Evolutionary conservation across 1,140 invertebrate genomes (phyloP), one percentile per base, ranked within the genome.

Genomic region (Mactra quadrangularis): DNA sequence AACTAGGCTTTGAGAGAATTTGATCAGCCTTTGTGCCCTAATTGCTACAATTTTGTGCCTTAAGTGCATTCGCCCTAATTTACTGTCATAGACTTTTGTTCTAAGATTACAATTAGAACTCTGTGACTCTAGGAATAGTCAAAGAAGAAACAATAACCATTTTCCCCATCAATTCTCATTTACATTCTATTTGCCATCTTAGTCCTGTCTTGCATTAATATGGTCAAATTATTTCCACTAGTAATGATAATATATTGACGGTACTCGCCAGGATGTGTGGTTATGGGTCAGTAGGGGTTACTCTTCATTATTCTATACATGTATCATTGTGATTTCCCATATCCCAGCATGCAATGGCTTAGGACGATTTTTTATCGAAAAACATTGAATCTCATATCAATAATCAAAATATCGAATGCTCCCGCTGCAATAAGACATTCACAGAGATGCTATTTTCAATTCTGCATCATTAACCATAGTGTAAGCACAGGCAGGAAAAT

Each of bases 231-330:
- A 55, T 45, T 55, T 19, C 35, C 22, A n/a, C n/a, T 41, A 25
- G 68, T 78, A 78, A 78, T 78, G 76, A 68, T 78, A 53, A 78
- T 78, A 66, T 78, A 78, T 78, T 66, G 76, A 27, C 7, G 68
- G 33, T 15, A n/a, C n/a, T 27, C 4, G 64, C 9, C 9, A 4
- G 19, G 41, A 68, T 22, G 17, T 31, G 22, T 68, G 41, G 45
- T 68, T 17, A 6, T 50, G 45, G 41, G 45, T 27, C 64, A 68
- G 64, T 22, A 31, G 25, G 35, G 64, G 41, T 29, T 25, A 47
- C 64, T 47, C 13, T 15, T n/a, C 38, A 41, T 7, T 41, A 41
- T 41, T 41, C 38, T 15, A 6, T 41, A 41, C 15, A 15, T 41
- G 38, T 41, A 41, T 41, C 38, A 41, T 41, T 41, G 6, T 41